These are phyloP conservation scores for Cheirogaleus medius DNA, from an alignment of 2,113 vertebrate genomes.

Conservation along the genomic window DNA sequence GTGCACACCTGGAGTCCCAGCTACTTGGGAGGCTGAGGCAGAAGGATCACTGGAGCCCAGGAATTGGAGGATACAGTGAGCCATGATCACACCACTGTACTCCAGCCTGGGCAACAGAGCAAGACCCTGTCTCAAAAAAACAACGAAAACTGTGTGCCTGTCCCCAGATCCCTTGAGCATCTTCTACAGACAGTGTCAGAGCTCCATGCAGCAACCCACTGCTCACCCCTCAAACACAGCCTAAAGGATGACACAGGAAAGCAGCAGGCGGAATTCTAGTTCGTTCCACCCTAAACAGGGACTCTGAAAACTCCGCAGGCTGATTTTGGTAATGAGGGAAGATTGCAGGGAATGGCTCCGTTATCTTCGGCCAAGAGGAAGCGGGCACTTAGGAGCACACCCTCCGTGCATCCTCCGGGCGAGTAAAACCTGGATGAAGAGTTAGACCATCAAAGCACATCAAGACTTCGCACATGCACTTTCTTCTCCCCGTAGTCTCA, in stretches of 20 bases:
- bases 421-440: accelerated
- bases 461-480: background rate
- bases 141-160: accelerated
- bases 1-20: too few species aligned
- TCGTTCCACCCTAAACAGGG: background rate
- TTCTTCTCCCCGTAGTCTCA: background rate
- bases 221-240: too few species aligned
- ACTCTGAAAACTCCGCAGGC: background rate
- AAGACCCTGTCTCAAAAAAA: too few species aligned
- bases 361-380: background rate
- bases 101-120: too few species aligned
- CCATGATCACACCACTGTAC: too few species aligned
- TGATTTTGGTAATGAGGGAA: background rate
- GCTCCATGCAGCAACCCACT: accelerated
- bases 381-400: background rate
- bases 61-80: too few species aligned
- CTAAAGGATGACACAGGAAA: background rate
- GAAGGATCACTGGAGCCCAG: too few species aligned
- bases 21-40: too few species aligned
- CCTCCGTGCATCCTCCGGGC: accelerated
- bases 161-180: background rate
- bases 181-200: background rate
- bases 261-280: accelerated
- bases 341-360: background rate
- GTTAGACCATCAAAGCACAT: accelerated